These are phyloP conservation scores for Panthera tigris DNA, from an alignment of 2,113 vertebrate species.

Conservation along the genomic window DNA sequence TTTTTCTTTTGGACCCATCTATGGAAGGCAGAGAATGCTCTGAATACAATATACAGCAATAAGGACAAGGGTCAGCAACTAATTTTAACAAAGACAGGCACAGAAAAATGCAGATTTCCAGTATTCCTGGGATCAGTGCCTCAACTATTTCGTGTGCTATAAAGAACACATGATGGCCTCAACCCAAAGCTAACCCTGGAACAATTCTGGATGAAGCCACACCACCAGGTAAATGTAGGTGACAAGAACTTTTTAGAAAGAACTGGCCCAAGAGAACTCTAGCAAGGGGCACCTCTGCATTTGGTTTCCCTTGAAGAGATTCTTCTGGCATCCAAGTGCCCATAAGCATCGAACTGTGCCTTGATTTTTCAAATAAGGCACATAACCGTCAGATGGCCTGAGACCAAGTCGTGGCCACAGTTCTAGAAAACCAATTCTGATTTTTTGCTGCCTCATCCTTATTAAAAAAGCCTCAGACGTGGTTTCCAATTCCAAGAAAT, in stretches of 20 bases:
- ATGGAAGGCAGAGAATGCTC: not conserved
- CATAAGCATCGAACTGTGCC: not conserved
- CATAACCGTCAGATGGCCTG: not conserved
- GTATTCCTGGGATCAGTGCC: accelerated
- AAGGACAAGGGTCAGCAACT: not conserved
- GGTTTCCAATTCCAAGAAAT: not conserved
- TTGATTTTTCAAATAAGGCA: not conserved
- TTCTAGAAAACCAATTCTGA: not conserved
- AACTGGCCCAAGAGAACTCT: not conserved
- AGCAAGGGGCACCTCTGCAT: not conserved
- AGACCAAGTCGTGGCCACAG: not conserved
- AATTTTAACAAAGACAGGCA: not conserved
- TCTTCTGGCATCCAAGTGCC: not conserved
- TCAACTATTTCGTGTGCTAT: not conserved
- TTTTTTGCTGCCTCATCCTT: not conserved
- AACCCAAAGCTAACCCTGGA: not conserved
- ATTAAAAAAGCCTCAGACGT: not conserved
- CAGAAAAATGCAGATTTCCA: not conserved
- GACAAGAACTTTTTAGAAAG: not conserved
- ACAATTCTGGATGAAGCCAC: not conserved
- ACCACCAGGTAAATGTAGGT: accelerated
- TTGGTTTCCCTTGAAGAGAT: not conserved
- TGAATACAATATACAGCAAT: not conserved
- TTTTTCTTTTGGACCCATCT: not conserved
- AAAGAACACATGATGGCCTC: too few species aligned